Base-by-base conservation (phyloP, 2,888 invertebrate genomes). In the Petrophora chlorosata region DNA sequence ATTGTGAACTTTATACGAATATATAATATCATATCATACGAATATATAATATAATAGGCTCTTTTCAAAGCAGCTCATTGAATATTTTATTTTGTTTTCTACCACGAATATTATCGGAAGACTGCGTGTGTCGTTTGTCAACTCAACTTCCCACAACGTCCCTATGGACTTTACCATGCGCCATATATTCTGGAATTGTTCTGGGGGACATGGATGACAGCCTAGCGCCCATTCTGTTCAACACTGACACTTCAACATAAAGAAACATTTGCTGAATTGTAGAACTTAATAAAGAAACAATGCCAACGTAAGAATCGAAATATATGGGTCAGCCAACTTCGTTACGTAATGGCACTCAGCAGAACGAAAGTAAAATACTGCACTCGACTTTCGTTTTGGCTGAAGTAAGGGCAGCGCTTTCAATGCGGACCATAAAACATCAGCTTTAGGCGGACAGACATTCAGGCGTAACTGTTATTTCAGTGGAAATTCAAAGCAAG, bases 251-350 rank as follows among this genome's bases (percentile, higher is more conserved):
- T 19, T 19, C 4, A 7, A 7, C 19, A 19, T 19, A 1, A 19
- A 1, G 4, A 5, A 19, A 19, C 19, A 19, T 2, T 19, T 4
- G 7, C 5, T 19, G 4, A 5, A 4, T 19, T 4, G 19, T 5
- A 19, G 5, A 8, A 22, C 8, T 5, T 42, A 34, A 42, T 26
- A 26, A 34, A 29, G 15, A 40, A 46, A 40, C 34, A 28, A 25
- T 32, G 12, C 17, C 13, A 35, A 23, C 26, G 14, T 38, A 14
- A 23, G n/a, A 34, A 34, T 30, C 23, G 1, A 15, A 43, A 49
- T 43, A 49, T 39, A 34, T 48, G 22, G 48, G 43, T 39, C 43
- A 43, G 49, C 43, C 49, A 49, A 49, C 5, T 33, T 4, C 5
- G 32, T 49, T 33, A 49, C 43, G 39, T 39, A 49, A 42, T 22